Base-by-base conservation (phyloP, 2,113 vertebrate species). In the Nematolebias whitei region DNA sequence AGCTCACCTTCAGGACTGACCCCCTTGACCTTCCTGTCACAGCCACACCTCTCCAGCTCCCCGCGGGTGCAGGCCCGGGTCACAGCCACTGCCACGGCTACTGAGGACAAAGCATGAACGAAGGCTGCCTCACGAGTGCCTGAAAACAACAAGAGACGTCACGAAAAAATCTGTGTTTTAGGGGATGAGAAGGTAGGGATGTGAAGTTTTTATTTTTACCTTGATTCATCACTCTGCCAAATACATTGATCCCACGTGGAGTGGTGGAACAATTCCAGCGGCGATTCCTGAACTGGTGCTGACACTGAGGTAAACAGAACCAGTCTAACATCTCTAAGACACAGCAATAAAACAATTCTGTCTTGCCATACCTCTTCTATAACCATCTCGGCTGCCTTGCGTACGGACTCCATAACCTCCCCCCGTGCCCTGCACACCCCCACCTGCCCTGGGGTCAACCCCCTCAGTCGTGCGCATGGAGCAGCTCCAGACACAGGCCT, bases 191-290 rank as follows among this genome's bases (percentile, higher is more conserved):
- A 35, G 10, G 48, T 47, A 16, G 47, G 38, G n/a, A 39, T 29
- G 4, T 9, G 29, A 47, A 19, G 22, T 45, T 38, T 20, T n/a
- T n/a, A n/a, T n/a, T n/a, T 72, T 65, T 75, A 92, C 92, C 92
- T 94, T 93, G 92, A 49, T 90, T 89, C 90, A 91, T 76, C 2
- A 91, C 89, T 80, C 92, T 88, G 65, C 91, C 82, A 0, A 94
- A 94, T 38, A 90, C 83, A n/a, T 94, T 94, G 83, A 94, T 88
- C 23, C 89, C 93, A 67, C 93, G 92, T 52, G 89, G 86, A 39
- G 94, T 88, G 5, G 85, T 93, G 66, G 93, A 93, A 71, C 94
- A 94, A 80, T 93, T 94, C 93, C 93, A 95, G 2, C 65, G 41
- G 13, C 40, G 69, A 62, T 92, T 90, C 60, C 88, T 85, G 68